Conservation (phyloP, 1,140 invertebrate species). For the Drosophila virilis region DNA sequence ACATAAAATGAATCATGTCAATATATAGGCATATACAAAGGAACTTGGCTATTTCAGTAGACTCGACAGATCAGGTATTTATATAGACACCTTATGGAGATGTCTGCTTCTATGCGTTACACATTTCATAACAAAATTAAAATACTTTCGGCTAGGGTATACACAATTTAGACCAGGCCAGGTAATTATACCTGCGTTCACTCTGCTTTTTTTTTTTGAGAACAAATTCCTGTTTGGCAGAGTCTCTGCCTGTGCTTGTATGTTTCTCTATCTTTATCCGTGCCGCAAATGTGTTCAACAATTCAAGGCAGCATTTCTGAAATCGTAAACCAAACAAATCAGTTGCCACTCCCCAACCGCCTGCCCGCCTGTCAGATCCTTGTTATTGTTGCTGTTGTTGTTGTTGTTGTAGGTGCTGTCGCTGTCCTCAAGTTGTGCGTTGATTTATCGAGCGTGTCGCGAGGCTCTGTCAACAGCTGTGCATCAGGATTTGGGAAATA, state of each 20-base stretch:
- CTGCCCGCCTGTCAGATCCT: conserved; percentile 6
- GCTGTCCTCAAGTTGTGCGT: conserved; percentile 43
- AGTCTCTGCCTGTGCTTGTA: not conserved
- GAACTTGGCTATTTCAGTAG: too few species aligned
- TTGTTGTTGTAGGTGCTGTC: conserved; percentile 26
- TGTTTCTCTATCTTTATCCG: not conserved
- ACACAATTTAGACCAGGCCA: not conserved
- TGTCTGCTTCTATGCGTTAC: not conserved
- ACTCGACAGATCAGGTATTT: too few species aligned
- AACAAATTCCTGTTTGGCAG: conserved; percentile 32
- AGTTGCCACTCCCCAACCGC: conserved; percentile 3
- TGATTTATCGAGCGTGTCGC: conserved; percentile 68
- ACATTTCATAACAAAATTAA: too few species aligned
- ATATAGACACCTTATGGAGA: not conserved
- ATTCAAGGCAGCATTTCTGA: conserved; percentile 67
- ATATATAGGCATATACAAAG: too few species aligned
- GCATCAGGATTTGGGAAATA: conserved; percentile 34
- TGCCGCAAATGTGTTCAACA: conserved; percentile 54
- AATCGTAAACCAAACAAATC: conserved; percentile 64
- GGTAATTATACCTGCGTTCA: conserved; percentile 35
- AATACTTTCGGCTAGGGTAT: not conserved
- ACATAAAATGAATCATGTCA: not conserved
- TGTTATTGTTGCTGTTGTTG: conserved; percentile 34
- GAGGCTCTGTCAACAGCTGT: conserved; percentile 46
- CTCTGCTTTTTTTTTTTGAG: conserved; percentile 18